Percentiles rank a stretch among this genome's conserved stretches.
phyloP scores from a whole-genome alignment of 2,797 vertebrate genomes.

The Hyperoplus immaculatus region DNA sequence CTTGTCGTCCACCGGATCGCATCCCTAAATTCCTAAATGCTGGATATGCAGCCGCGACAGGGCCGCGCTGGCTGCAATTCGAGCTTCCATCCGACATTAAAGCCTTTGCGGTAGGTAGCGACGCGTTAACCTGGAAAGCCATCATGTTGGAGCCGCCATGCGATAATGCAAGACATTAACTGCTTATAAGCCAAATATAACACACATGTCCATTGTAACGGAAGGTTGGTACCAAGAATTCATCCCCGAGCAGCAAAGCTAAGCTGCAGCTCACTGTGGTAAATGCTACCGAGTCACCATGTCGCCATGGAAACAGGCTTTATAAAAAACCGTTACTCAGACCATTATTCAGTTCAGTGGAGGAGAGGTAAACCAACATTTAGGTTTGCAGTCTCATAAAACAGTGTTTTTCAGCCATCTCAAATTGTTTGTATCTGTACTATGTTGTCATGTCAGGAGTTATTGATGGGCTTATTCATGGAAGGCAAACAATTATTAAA shows the following conservation, averaged over 20 bases:
- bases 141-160: conserved; percentile 58
- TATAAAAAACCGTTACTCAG: background rate
- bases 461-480: background rate
- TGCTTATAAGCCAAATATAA: rapidly evolving
- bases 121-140: conserved; percentile 55
- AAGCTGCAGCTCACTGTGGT: conserved; percentile 30
- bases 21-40: conserved; percentile 47
- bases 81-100: conserved; percentile 40
- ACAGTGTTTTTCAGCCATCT: background rate
- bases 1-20: conserved; percentile 54
- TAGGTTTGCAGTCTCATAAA: background rate
- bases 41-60: conserved; percentile 22
- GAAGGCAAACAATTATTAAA: background rate
- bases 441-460: background rate
- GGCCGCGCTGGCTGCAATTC: conserved; percentile 56
- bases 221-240: background rate
- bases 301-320: conserved; percentile 70
- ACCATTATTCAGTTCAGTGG: background rate
- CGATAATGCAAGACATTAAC: background rate
- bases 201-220: background rate
- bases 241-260: conserved; percentile 38
- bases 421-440: background rate
- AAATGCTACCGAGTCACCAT: conserved; percentile 39
- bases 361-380: background rate
- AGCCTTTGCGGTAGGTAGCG: conserved; percentile 44